phyloP scores from a whole-genome alignment of 2,113 vertebrate genomes.

The Myotis yumanensis region DNA sequence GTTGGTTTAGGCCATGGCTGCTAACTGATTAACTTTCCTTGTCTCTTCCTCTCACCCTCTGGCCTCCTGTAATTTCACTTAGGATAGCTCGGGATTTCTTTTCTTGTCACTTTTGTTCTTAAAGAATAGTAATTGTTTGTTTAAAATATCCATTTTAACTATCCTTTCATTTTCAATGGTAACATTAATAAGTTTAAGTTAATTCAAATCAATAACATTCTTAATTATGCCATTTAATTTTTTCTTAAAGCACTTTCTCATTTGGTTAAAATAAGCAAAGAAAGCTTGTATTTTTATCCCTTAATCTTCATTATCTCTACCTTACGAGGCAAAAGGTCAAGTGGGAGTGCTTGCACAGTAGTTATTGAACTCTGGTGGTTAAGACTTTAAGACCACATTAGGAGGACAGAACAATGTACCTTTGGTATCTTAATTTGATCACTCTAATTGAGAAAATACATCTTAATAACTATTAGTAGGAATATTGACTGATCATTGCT shows the following conservation, averaged over 20 bases:
- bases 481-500: slow-evolving; percentile 47
- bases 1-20: background rate
- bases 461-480: slow-evolving; percentile 63
- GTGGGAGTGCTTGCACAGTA: background rate
- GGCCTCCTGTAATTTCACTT: background rate
- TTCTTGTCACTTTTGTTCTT: background rate
- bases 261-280: background rate
- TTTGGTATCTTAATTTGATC: slow-evolving; percentile 70
- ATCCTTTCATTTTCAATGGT: background rate
- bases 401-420: slow-evolving; percentile 58
- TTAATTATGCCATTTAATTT: background rate
- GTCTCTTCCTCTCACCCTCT: background rate
- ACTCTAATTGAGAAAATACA: slow-evolving; percentile 66
- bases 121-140: background rate
- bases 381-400: slow-evolving; percentile 63
- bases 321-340: slow-evolving; percentile 38
- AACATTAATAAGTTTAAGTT: slow-evolving; percentile 10
- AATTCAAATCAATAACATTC: slow-evolving; percentile 22
- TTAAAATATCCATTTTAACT: slow-evolving; percentile 17
- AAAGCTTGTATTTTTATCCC: background rate
- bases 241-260: slow-evolving; percentile 51
- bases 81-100: too few relatives aligned
- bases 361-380: slow-evolving; percentile 43
- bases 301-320: background rate
- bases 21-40: background rate